Evolutionary conservation across 2,113 vertebrate genomes (phyloP).

Genomic region (Lagopus muta): DNA sequence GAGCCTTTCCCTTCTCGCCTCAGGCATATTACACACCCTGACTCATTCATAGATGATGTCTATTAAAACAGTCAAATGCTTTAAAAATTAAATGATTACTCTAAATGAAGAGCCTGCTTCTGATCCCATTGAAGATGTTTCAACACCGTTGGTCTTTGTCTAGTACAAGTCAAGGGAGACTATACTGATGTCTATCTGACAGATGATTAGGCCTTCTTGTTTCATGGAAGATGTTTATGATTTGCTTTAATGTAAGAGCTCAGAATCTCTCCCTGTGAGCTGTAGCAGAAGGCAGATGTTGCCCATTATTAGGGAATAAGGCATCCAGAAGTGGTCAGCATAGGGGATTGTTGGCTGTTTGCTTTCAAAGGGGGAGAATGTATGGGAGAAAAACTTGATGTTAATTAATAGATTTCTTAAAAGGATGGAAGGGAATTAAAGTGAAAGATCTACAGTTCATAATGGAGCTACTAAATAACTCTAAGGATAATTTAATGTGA

Average conservation of each 20-base stretch:
- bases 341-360: not conserved
- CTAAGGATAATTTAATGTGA: not conserved
- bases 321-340: not conserved
- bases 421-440: not conserved
- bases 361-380: not conserved
- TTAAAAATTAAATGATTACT: conserved; percentile 30
- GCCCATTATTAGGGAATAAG: not conserved
- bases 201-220: not conserved
- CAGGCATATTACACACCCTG: conserved; percentile 3
- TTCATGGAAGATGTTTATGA: not conserved
- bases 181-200: not conserved
- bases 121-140: not conserved
- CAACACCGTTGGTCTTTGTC: not conserved
- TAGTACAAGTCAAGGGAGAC: not conserved
- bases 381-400: not conserved
- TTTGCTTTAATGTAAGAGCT: not conserved
- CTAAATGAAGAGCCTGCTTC: conserved; percentile 6
- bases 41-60: conserved; percentile 30
- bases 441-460: not conserved
- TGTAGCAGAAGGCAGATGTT: not conserved
- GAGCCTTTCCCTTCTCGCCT: not conserved
- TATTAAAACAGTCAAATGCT: conserved; percentile 46
- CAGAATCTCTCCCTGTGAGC: not conserved
- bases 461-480: not conserved
- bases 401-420: not conserved